A percentile compares a stretch with the other conserved stretches of the same genome.
phyloP scores from a whole-genome alignment of 2,888 invertebrate genomes.

The Chromoteleia sp. region DNA sequence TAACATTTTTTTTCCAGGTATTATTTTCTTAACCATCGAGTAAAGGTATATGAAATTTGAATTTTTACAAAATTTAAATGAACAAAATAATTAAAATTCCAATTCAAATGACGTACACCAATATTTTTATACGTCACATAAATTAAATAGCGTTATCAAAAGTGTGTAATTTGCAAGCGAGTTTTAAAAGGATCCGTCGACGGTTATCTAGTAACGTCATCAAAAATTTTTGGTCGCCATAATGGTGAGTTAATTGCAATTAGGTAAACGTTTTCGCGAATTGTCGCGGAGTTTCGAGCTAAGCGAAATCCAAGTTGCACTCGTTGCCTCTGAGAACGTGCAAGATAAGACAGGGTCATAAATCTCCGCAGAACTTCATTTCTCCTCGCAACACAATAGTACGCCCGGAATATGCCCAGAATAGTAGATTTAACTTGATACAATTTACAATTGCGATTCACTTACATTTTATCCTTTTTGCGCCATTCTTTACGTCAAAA shows the following conservation, averaged over 20 bases:
- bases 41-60: not conserved
- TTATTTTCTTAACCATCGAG: too few species aligned
- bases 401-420: constrained; percentile 63
- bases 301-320: constrained; percentile 62
- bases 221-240: constrained; percentile 24
- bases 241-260: constrained; percentile 53
- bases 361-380: constrained; percentile 67
- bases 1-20: too few species aligned
- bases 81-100: too few species aligned
- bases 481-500: constrained; percentile 39
- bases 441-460: constrained; percentile 67
- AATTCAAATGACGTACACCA: too few species aligned
- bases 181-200: too few species aligned
- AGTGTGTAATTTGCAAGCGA: too few species aligned
- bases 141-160: too few species aligned
- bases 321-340: constrained; percentile 54
- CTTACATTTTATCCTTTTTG: constrained; percentile 49
- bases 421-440: constrained; percentile 66
- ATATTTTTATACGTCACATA: too few species aligned
- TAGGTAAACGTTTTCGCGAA: constrained; percentile 55
- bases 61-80: too few species aligned
- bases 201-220: constrained; percentile 26
- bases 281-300: constrained; percentile 48
- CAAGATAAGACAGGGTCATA: constrained; percentile 65
- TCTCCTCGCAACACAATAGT: constrained; percentile 60